Evolutionary conservation across 2,888 invertebrate genomes (phyloP).

Genomic region (Oxytorus armatus): DNA sequence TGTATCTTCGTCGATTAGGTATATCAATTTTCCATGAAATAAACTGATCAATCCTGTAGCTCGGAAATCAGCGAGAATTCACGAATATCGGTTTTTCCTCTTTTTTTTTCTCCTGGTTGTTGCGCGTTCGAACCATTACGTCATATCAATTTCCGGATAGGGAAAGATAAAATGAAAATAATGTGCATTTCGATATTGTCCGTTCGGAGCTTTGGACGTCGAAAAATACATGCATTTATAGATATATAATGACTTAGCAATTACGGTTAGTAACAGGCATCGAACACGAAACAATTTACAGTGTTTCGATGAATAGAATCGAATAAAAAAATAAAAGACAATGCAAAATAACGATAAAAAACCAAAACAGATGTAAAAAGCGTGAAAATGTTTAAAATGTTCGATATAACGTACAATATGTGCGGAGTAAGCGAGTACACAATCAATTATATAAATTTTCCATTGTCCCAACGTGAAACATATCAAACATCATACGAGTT

Average conservation of each 20-base stretch:
- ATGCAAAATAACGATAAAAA: background rate
- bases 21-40: too few species aligned
- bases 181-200: constrained; percentile 12
- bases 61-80: too few species aligned
- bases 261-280: constrained; percentile 6
- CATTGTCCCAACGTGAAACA: constrained; percentile 18
- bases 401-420: too few species aligned
- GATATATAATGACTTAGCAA: background rate
- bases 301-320: background rate
- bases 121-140: too few species aligned
- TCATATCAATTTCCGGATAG: too few species aligned
- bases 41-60: too few species aligned
- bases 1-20: too few species aligned
- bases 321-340: background rate
- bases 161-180: constrained; percentile 6
- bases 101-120: too few species aligned
- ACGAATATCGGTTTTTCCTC: too few species aligned
- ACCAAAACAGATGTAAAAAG: background rate
- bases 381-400: constrained; percentile 13
- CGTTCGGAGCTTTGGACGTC: background rate
- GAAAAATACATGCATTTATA: constrained; percentile 3
- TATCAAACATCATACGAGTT: constrained; percentile 17
- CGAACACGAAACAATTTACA: constrained; percentile 21
- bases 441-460: constrained; percentile 22
- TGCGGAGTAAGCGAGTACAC: too few species aligned